phyloP scores from a whole-genome alignment of 2,113 vertebrate species.

The Colaptes auratus region DNA sequence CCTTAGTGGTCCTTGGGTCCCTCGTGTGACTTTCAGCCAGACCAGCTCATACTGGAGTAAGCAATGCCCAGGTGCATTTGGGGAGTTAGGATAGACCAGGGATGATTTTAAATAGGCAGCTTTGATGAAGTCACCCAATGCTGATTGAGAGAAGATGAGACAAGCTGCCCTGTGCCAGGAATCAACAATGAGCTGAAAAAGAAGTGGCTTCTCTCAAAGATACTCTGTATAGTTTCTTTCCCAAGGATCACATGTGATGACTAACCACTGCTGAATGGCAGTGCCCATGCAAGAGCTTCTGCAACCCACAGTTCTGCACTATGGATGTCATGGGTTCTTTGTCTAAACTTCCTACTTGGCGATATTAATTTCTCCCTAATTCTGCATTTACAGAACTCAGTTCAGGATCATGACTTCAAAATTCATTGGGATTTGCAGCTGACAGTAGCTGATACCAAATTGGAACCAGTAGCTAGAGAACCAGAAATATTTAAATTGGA shows the following conservation, averaged over 20 bases:
- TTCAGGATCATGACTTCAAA: conserved; percentile 57
- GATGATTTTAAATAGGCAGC: neutral
- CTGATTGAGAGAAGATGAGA: neutral
- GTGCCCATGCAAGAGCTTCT: conserved; percentile 13
- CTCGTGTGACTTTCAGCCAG: neutral
- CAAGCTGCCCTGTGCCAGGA: neutral
- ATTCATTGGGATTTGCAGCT: conserved; percentile 62
- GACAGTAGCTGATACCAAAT: conserved; percentile 69
- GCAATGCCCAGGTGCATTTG: neutral
- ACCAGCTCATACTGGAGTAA: neutral
- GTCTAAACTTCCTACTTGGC: conserved; percentile 38
- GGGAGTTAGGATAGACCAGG: neutral
- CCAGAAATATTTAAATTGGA: conserved; percentile 72
- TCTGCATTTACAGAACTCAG: conserved; percentile 36
- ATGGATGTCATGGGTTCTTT: conserved; percentile 23
- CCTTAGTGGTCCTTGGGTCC: neutral
- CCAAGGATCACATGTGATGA: conserved; percentile 4
- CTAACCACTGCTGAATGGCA: conserved; percentile 33
- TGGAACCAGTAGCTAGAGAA: conserved; percentile 64
- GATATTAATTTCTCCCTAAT: neutral
- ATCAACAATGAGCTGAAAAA: neutral
- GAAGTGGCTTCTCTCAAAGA: neutral
- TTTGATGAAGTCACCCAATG: neutral
- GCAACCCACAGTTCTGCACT: conserved; percentile 28
- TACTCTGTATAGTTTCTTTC: conserved; percentile 4